Percentiles rank a stretch among this genome's conserved stretches.
phyloP scores from a whole-genome alignment of 2,113 vertebrate species.

The Aldabrachelys gigantea region DNA sequence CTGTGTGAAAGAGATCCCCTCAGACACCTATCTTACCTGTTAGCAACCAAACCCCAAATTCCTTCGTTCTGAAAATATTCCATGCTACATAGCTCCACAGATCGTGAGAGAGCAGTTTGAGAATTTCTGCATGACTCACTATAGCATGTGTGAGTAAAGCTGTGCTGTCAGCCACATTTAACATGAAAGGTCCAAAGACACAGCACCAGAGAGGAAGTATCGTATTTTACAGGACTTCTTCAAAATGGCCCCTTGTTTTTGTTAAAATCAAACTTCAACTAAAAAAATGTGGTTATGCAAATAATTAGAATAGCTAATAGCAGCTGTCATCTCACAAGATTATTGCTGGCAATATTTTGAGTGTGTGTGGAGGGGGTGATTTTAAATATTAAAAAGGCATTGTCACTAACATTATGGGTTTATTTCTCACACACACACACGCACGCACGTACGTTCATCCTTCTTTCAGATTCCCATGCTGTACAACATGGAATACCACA shows the following conservation, averaged over 20 bases:
- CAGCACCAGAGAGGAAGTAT: not conserved
- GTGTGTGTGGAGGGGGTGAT: not conserved
- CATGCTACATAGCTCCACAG: not conserved
- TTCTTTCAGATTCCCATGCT: not conserved
- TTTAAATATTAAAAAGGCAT: not conserved
- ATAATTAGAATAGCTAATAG: not conserved
- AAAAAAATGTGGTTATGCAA: rapidly evolving
- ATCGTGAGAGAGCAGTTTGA: not conserved
- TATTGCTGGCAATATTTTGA: not conserved
- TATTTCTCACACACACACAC: not conserved
- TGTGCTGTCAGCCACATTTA: not conserved
- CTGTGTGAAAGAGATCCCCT: not conserved
- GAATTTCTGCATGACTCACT: not conserved
- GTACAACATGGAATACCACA: not conserved
- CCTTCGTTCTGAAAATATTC: not conserved
- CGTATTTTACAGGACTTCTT: not conserved
- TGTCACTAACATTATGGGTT: not conserved
- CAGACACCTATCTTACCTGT: not conserved
- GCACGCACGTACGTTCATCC: not conserved
- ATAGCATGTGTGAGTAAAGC: not conserved
- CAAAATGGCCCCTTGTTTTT: not conserved
- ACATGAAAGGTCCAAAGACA: not conserved
- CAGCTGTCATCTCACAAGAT: not conserved
- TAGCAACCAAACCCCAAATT: not conserved
- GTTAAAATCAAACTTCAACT: not conserved